These are phyloP conservation scores for Trachelus iudaicus DNA, from an alignment of 2,888 invertebrate genomes.

Conservation along the genomic window DNA sequence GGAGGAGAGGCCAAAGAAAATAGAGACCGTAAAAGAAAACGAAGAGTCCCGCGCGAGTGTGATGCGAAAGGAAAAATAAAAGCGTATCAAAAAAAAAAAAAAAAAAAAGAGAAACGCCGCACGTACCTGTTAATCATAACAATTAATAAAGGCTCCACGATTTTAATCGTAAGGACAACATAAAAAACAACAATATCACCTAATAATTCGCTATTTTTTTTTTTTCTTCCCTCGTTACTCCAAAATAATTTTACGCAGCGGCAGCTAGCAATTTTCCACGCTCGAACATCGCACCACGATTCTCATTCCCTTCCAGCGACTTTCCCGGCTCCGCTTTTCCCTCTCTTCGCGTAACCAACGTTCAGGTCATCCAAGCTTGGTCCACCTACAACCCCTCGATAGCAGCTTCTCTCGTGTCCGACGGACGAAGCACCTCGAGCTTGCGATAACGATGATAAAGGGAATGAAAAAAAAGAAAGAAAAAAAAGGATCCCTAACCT, in stretches of 20 bases:
- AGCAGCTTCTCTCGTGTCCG: background rate
- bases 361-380: background rate
- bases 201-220: slow-evolving; percentile 51
- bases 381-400: background rate
- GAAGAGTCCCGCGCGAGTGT: slow-evolving; percentile 22
- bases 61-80: slow-evolving; percentile 14
- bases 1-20: slow-evolving; percentile 17
- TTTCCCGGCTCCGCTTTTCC: slow-evolving; percentile 16
- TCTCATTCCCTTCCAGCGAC: background rate
- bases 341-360: background rate
- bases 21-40: slow-evolving; percentile 18
- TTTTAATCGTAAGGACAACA: slow-evolving; percentile 52
- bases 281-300: background rate
- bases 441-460: background rate
- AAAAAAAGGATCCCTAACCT: background rate
- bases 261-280: background rate
- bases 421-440: background rate
- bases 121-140: slow-evolving; percentile 41
- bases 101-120: slow-evolving; percentile 24
- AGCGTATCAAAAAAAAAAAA: background rate
- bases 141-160: slow-evolving; percentile 56
- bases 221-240: background rate
- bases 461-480: background rate
- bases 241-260: background rate
- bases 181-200: slow-evolving; percentile 57